A percentile compares a stretch with the other conserved stretches of the same genome.
These are phyloP conservation scores for Clarias magur DNA, from an alignment of 2,113 vertebrate species.

Conservation along the genomic window DNA sequence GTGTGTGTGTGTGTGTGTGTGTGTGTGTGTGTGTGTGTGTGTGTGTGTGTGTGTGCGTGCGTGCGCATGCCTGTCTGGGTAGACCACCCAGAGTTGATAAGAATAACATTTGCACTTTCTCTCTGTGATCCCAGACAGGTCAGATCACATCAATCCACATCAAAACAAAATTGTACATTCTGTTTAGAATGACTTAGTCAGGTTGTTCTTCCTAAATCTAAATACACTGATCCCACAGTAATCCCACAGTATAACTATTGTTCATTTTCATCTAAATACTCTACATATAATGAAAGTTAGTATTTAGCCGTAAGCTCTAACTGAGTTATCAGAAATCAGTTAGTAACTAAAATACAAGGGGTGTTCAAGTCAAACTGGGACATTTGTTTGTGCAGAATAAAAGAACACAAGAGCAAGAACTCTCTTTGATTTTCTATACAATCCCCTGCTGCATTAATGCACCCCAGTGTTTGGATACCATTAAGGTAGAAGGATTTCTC, in stretches of 20 bases:
- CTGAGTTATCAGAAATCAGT: neutral
- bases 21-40: constrained; percentile 51
- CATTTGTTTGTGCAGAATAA: no score
- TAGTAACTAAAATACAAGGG: neutral
- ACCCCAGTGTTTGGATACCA: no score
- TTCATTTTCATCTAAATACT: constrained; percentile 32
- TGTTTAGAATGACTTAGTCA: constrained; percentile 59
- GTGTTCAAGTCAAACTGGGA: no score
- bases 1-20: constrained; percentile 51
- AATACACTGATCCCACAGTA: constrained; percentile 36
- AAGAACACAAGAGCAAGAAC: no score
- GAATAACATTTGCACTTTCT: constrained; percentile 71
- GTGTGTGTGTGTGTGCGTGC: constrained; percentile 52
- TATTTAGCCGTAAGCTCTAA: neutral
- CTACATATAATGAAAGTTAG: neutral
- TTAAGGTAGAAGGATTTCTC: no score
- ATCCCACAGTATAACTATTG: constrained; percentile 36
- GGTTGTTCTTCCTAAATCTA: constrained; percentile 40
- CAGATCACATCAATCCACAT: constrained; percentile 57
- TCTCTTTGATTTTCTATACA: no score
- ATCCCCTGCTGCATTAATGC: no score
- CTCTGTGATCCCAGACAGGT: constrained; percentile 54
- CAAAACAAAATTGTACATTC: constrained; percentile 51
- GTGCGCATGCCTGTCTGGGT: constrained; percentile 19
- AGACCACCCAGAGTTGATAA: constrained; percentile 74